These are phyloP conservation scores for Nicator chloris DNA, from an alignment of 2,113 vertebrate species.

Conservation along the genomic window DNA sequence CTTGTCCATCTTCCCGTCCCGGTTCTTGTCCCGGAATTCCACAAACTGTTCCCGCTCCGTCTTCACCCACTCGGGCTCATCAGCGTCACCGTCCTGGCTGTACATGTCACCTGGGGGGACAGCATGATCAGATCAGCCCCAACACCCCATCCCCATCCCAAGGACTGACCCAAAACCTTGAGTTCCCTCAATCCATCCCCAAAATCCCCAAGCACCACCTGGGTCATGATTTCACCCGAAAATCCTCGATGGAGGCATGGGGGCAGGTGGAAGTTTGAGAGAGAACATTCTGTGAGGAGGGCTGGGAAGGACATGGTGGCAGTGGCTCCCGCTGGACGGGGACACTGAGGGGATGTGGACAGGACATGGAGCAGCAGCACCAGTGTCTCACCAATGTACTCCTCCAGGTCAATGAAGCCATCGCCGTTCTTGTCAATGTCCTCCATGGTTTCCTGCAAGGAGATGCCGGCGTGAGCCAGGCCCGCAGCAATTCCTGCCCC, in stretches of 20 bases:
- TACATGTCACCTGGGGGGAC: conserved; percentile 85
- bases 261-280: neutral
- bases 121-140: neutral
- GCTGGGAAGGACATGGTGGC: neutral
- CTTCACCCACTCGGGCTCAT: conserved; percentile 91
- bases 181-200: neutral
- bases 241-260: accelerated
- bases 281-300: neutral
- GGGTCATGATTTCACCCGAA: neutral
- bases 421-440: conserved; percentile 94
- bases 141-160: accelerated
- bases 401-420: conserved; percentile 88
- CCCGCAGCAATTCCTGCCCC: neutral
- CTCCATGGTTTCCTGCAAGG: conserved; percentile 88
- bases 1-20: conserved; percentile 90
- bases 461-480: accelerated
- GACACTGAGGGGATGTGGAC: neutral
- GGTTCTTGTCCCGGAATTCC: conserved; percentile 91
- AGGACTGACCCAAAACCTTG: neutral
- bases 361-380: neutral
- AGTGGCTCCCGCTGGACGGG: accelerated
- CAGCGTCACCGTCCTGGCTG: conserved; percentile 73
- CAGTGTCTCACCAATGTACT: conserved; percentile 84
- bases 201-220: neutral
- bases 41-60: conserved; percentile 88